Percentiles rank a stretch among this genome's conserved stretches.
phyloP scores from a whole-genome alignment of 2,797 vertebrate species.

The Macropus fuliginosus region DNA sequence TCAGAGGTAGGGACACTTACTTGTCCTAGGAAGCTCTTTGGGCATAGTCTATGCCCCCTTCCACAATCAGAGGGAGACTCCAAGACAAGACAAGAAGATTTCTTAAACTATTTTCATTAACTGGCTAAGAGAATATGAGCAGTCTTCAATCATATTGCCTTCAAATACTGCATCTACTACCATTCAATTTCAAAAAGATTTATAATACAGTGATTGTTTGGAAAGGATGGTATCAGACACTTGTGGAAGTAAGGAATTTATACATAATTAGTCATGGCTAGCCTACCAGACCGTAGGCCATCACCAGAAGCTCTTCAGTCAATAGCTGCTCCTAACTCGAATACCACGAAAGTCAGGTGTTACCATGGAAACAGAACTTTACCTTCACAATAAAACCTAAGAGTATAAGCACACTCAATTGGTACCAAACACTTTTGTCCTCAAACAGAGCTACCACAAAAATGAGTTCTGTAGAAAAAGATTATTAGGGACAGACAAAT shows the following conservation, averaged over 20 bases:
- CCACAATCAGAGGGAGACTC: neutral
- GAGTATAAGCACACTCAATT: neutral
- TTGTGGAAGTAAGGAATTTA: neutral
- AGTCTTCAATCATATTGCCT: neutral
- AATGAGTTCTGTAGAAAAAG: neutral
- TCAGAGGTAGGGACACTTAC: neutral
- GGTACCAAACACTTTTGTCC: neutral
- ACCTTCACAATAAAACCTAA: neutral
- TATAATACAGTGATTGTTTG: neutral
- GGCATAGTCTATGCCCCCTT: neutral
- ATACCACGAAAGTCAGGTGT: neutral
- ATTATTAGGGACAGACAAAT: neutral
- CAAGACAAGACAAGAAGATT: neutral
- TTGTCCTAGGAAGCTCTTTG: neutral
- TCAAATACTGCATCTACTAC: neutral
- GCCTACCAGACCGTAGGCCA: neutral
- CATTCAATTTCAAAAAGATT: neutral
- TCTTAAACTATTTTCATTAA: conserved; percentile 8
- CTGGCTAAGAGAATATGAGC: neutral
- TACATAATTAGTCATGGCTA: neutral
- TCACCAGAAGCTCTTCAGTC: neutral
- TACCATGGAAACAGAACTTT: conserved; percentile 1
- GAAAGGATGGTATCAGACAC: neutral
- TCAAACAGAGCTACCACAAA: neutral
- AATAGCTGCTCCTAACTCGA: neutral